Evolutionary conservation across 1,140 invertebrate genomes (phyloP).

Genomic region (Trichomalopsis sarcophagae): DNA sequence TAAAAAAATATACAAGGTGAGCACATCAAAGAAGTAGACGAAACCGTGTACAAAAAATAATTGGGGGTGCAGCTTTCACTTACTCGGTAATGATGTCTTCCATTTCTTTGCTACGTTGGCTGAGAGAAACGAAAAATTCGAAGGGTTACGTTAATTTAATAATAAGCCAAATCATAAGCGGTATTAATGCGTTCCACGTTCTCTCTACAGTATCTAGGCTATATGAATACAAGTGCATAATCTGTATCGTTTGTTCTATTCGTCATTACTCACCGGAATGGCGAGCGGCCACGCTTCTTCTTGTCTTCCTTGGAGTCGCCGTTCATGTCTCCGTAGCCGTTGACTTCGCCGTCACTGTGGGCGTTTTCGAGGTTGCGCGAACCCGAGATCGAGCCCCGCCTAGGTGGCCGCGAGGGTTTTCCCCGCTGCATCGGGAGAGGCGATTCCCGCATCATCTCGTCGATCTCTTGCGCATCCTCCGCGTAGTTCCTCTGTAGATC

Average conservation of each 20-base stretch:
- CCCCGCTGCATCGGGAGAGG: conserved; percentile 74
- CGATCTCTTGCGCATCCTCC: conserved; percentile 85
- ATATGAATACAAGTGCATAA: not conserved
- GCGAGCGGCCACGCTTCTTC: conserved; percentile 90
- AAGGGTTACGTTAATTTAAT: not conserved
- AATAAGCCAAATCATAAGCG: conserved; percentile 2
- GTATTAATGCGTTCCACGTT: not conserved
- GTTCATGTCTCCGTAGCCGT: conserved; percentile 78
- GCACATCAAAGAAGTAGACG: not conserved
- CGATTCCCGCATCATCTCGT: conserved; percentile 79
- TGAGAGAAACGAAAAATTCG: conserved; percentile 59
- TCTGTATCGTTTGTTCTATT: not conserved
- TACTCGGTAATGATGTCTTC: conserved; percentile 64
- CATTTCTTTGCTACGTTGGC: conserved; percentile 70
- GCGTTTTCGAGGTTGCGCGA: conserved; percentile 80
- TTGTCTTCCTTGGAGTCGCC: conserved; percentile 82
- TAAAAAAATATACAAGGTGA: not conserved
- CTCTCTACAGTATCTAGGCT: not conserved
- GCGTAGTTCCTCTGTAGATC: conserved; percentile 89
- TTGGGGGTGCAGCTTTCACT: conserved; percentile 55
- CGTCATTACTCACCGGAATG: conserved; percentile 83
- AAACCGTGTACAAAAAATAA: conserved; percentile 10
- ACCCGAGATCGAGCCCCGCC: conserved; percentile 81
- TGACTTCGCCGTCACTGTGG: conserved; percentile 84
- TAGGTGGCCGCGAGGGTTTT: conserved; percentile 81